Evolutionary conservation across 1,140 invertebrate genomes (phyloP).

Genomic region (Phymastichus coffea): DNA sequence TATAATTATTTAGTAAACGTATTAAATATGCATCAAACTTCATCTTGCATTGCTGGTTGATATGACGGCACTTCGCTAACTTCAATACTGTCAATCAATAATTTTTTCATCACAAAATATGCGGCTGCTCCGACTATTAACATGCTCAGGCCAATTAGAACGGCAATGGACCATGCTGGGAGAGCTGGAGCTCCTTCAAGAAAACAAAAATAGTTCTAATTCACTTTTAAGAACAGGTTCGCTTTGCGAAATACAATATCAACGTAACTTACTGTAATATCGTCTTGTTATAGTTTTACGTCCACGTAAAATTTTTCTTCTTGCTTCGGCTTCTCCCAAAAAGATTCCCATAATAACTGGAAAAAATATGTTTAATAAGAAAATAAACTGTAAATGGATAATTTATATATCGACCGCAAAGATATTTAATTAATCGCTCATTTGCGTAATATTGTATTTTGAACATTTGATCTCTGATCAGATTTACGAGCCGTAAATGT

Average conservation of each 20-base stretch:
- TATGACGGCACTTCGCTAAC: slow-evolving; percentile 38
- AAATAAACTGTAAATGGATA: neutral
- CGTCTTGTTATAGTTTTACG: slow-evolving; percentile 71
- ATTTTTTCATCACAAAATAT: slow-evolving; percentile 67
- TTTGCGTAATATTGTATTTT: no score
- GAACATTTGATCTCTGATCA: no score
- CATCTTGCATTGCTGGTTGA: slow-evolving; percentile 48
- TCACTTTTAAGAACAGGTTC: neutral
- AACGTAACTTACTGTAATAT: slow-evolving; percentile 75
- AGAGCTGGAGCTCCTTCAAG: slow-evolving; percentile 64
- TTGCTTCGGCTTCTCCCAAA: slow-evolving; percentile 67
- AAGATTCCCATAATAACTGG: slow-evolving; percentile 66
- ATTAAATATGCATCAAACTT: no score
- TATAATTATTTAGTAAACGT: no score
- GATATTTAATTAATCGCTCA: no score
- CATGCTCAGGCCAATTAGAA: slow-evolving; percentile 67
- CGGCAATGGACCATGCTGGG: slow-evolving; percentile 72
- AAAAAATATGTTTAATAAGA: slow-evolving; percentile 35
- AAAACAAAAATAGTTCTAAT: neutral
- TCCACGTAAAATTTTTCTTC: slow-evolving; percentile 72
- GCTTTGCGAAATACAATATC: neutral
- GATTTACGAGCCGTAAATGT: no score
- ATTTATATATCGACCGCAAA: no score
- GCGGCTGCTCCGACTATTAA: slow-evolving; percentile 65
- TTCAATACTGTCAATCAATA: slow-evolving; percentile 55